Conservation (phyloP, 2,797 vertebrate genomes). For the Bradypodion ventrale region DNA sequence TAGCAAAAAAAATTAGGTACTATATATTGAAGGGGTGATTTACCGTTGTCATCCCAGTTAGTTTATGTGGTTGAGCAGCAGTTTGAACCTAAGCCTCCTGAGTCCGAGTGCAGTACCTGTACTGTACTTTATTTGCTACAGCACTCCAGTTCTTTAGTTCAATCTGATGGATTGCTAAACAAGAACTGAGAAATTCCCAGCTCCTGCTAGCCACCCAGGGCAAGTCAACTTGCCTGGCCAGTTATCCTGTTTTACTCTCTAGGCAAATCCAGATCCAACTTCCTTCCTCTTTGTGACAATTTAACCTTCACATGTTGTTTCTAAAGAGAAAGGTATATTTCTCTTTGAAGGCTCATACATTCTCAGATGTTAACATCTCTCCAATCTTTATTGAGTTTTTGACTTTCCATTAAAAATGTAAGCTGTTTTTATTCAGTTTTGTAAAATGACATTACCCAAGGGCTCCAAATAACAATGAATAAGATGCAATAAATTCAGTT, state of each 20-base stretch:
- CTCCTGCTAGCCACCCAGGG: neutral
- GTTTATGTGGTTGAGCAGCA: too few relatives aligned
- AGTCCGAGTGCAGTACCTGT: too few relatives aligned
- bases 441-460: neutral
- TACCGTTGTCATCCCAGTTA: too few relatives aligned
- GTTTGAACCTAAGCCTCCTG: too few relatives aligned
- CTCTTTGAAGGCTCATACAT: neutral
- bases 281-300: neutral
- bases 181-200: neutral
- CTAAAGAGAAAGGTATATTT: neutral
- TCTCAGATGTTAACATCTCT: neutral
- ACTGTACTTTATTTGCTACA: too few relatives aligned
- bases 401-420: neutral
- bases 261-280: neutral
- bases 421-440: neutral
- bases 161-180: neutral
- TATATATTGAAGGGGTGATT: too few relatives aligned
- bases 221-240: neutral
- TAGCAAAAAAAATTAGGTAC: too few relatives aligned
- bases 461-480: neutral
- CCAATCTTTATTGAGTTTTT: neutral
- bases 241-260: neutral
- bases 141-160: too few relatives aligned
- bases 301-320: neutral
- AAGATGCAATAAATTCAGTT: neutral